Evolutionary conservation across 2,888 invertebrate genomes (phyloP), one percentile per base, ranked within the genome.

Genomic region (Heliconius ismenius): DNA sequence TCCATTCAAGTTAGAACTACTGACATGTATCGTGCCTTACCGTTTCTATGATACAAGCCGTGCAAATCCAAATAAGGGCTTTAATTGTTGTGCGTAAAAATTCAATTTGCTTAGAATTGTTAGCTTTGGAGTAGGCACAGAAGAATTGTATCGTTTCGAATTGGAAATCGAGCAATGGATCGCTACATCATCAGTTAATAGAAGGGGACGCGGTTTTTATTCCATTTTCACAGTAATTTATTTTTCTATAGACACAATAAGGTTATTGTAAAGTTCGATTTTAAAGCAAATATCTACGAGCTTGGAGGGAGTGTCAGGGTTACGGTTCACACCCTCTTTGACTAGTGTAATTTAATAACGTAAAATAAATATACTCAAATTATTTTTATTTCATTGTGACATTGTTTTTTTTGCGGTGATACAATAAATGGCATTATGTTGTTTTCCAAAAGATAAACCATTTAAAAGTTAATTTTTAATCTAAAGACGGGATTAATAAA

Each of bases 111-210:
- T 80, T 74, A 28, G 36, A 60, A 63, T 68, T 58, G 81, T 85
- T 86, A 89, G 70, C 32, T 70, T 32, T n/a, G n/a, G 87, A 85
- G 32, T 32, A 32, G 32, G 84, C 85, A 82, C 79, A 84, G 81
- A 81, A 81, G 85, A 85, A 84, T 84, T 39, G 83, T 87, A 91
- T 87, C 84, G 84, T 86, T 86, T 87, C 86, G 84, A 87, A 86
- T 89, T 89, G 91, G 92, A 91, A 90, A 86, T 85, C 82, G 88
- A 90, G 91, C 91, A 90, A 83, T 87, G 91, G 90, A 92, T 93
- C 92, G 93, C 93, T 92, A 91, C 92, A 92, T 94, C 94, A 94
- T 92, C 89, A 86, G 88, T 87, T 94, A 93, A 94, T 93, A 91
- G 92, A 90, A 90, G 93, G 94, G 94, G 93, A 91, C 90, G 94